A percentile compares a stretch with the other conserved stretches of the same genome.
Conservation (phyloP, 2,113 vertebrate species). For the Pollimyrus isidori region DNA sequence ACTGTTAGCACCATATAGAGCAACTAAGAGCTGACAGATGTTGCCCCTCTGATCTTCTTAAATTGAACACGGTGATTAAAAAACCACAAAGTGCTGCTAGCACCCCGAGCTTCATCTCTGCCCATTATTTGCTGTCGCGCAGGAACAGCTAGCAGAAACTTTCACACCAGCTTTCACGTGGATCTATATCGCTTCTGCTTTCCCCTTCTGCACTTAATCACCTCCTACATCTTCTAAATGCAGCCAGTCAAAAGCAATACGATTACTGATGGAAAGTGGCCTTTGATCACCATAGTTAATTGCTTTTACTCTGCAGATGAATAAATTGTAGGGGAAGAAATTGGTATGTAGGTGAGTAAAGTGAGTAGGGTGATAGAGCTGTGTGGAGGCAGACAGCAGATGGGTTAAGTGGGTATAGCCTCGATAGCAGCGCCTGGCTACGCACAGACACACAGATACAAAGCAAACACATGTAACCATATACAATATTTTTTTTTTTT, state of each 20-base stretch:
- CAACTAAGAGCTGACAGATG: neutral
- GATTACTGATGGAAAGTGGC: neutral
- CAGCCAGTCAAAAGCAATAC: neutral
- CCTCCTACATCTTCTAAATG: neutral
- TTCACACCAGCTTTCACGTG: neutral
- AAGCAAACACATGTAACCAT: constrained; percentile 14
- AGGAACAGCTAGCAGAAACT: neutral
- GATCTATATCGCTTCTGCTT: neutral
- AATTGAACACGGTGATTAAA: constrained; percentile 2
- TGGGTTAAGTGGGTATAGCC: neutral
- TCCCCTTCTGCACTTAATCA: neutral
- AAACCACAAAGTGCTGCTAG: neutral
- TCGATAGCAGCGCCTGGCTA: neutral
- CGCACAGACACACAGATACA: neutral
- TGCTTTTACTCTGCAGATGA: neutral
- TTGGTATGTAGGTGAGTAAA: neutral
- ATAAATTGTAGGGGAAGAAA: neutral
- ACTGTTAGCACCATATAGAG: neutral
- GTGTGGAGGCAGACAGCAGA: constrained; percentile 6
- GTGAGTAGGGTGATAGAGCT: neutral
- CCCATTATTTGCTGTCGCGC: neutral
- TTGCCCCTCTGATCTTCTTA: neutral
- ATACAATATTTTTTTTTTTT: constrained; percentile 19
- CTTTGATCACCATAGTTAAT: neutral
- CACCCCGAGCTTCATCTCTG: neutral